Percentiles rank a stretch among this genome's conserved stretches.
Evolutionary conservation across 2,797 vertebrate genomes (phyloP).

Genomic region (Microtus agrestis): DNA sequence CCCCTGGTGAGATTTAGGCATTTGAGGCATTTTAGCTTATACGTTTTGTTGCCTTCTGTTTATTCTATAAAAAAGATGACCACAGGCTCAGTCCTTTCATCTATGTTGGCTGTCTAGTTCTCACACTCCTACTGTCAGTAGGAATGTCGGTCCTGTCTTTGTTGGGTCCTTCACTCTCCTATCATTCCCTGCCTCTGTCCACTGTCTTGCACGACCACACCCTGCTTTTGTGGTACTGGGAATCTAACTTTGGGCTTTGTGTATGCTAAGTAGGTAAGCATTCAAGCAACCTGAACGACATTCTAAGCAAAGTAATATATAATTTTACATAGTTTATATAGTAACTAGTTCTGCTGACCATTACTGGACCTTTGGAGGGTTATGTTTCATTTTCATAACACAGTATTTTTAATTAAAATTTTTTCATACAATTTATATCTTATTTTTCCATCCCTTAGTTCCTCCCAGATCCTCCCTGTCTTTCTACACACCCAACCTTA

Average conservation of each 20-base stretch:
- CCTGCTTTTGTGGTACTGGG: neutral
- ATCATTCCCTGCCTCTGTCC: too few relatives aligned
- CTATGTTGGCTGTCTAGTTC: neutral
- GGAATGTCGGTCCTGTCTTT: neutral
- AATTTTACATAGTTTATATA: neutral
- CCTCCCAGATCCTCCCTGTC: neutral
- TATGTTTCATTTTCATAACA: neutral
- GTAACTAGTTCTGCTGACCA: neutral
- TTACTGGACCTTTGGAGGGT: neutral
- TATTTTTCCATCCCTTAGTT: neutral
- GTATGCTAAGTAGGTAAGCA: neutral
- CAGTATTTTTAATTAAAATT: neutral
- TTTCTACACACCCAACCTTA: neutral
- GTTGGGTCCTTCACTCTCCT: neutral
- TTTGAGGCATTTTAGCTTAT: neutral
- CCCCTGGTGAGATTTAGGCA: neutral
- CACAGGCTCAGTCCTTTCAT: neutral
- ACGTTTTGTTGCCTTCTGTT: neutral
- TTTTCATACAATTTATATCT: neutral
- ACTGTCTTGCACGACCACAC: neutral
- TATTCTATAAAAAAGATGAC: conserved; percentile 14
- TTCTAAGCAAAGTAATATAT: neutral
- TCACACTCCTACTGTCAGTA: neutral
- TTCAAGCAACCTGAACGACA: neutral
- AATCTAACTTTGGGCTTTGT: neutral